Percentiles rank a stretch among this genome's conserved stretches.
phyloP scores from a whole-genome alignment of 2,888 invertebrate genomes.

The Lasioglossum figueresi region DNA sequence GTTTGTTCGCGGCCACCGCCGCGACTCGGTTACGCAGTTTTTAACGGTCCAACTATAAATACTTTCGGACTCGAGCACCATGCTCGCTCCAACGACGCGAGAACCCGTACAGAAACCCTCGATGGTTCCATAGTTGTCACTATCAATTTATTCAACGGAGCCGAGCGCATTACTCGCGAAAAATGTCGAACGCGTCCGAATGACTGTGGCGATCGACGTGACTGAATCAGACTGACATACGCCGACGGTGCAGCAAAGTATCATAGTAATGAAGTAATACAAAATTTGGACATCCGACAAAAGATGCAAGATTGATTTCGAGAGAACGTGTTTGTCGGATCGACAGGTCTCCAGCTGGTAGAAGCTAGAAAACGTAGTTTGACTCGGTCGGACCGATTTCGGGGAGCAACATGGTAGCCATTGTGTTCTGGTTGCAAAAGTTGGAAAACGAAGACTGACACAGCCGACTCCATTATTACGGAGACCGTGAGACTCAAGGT shows the following conservation, averaged over 20 bases:
- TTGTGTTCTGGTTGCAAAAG: constrained; percentile 28
- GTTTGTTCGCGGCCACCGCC: constrained; percentile 47
- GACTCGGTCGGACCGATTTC: background rate
- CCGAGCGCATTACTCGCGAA: background rate
- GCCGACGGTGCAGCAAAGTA: background rate
- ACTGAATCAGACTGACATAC: background rate
- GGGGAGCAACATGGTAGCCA: background rate
- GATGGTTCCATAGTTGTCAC: background rate
- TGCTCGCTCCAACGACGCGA: background rate
- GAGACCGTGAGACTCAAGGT: constrained; percentile 55
- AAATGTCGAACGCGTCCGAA: background rate
- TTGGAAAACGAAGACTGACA: constrained; percentile 56
- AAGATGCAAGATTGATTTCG: no score
- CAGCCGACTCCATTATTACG: constrained; percentile 54
- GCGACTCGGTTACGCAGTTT: constrained; percentile 60
- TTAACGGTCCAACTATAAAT: constrained; percentile 70
- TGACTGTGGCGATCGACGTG: background rate
- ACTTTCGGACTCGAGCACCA: constrained; percentile 33
- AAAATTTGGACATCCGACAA: no score
- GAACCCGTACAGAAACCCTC: background rate
- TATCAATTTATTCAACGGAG: constrained; percentile 1
- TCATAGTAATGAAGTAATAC: no score
- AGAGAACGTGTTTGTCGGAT: no score
- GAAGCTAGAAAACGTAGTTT: background rate
- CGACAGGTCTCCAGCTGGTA: no score